A percentile compares a stretch with the other conserved stretches of the same genome.
phyloP scores from a whole-genome alignment of 1,140 invertebrate genomes.

The Drosophila bifasciata region DNA sequence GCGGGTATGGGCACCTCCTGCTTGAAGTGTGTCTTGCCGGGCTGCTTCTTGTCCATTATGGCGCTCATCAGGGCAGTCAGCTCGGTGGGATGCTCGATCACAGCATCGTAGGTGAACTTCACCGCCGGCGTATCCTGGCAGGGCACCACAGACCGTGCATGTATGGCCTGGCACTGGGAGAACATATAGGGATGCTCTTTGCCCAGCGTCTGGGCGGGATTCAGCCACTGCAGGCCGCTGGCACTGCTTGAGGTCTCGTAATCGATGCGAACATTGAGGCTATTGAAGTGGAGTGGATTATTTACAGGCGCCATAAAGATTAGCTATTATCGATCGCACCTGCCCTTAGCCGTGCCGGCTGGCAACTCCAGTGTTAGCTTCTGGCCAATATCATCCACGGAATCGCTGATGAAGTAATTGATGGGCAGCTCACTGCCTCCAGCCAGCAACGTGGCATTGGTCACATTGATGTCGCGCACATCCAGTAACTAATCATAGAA shows the following conservation, averaged over 20 bases:
- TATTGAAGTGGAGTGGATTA: conserved; percentile 73
- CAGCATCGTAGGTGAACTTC: conserved; percentile 94
- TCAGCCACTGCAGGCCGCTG: conserved; percentile 95
- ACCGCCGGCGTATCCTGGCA: conserved; percentile 97
- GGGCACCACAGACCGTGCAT: conserved; percentile 93
- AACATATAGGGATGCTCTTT: conserved; percentile 95
- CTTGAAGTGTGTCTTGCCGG: conserved; percentile 87
- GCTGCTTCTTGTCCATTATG: conserved; percentile 85
- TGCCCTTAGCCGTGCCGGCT: conserved; percentile 77
- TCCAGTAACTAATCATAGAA: no score
- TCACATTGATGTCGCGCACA: conserved; percentile 89
- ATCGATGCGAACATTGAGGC: conserved; percentile 88
- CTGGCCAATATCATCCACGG: conserved; percentile 89
- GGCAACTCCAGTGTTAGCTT: conserved; percentile 90
- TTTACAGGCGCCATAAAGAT: conserved; percentile 62
- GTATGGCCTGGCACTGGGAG: conserved; percentile 97
- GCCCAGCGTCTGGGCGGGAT: conserved; percentile 93
- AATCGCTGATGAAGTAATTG: conserved; percentile 87
- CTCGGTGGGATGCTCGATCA: conserved; percentile 90
- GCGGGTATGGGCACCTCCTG: conserved; percentile 91
- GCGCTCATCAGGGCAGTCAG: conserved; percentile 96
- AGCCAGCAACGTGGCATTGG: conserved; percentile 85
- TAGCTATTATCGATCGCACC: conserved; percentile 74
- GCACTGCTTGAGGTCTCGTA: conserved; percentile 91
- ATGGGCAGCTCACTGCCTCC: conserved; percentile 86